These are phyloP conservation scores for Sinopyrophorus schimmeli DNA, from an alignment of 2,888 invertebrate genomes.

Conservation along the genomic window DNA sequence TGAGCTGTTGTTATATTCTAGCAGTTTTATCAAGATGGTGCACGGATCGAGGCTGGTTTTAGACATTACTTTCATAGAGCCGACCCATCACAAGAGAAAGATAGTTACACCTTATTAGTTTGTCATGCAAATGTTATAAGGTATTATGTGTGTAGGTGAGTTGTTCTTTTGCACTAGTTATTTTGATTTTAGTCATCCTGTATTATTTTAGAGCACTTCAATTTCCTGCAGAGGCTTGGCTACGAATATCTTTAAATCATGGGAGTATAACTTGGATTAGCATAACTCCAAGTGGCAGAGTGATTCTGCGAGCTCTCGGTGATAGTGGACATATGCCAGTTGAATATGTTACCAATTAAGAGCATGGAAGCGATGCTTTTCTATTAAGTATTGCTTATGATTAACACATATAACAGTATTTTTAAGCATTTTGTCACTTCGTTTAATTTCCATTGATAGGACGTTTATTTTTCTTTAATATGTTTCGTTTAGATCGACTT, in stretches of 20 bases:
- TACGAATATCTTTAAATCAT: slow-evolving; percentile 88
- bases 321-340: slow-evolving; percentile 93
- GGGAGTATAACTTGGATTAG: slow-evolving; percentile 92
- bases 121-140: slow-evolving; percentile 98
- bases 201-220: slow-evolving; percentile 97
- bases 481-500: too few relatives aligned
- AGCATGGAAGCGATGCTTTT: too few relatives aligned
- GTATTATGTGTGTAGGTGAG: slow-evolving; percentile 52
- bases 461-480: too few relatives aligned
- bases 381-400: too few relatives aligned
- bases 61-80: slow-evolving; percentile 92
- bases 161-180: too few relatives aligned
- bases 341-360: too few relatives aligned
- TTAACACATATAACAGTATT: too few relatives aligned
- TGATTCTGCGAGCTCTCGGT: slow-evolving; percentile 77
- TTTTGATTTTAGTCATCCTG: too few relatives aligned
- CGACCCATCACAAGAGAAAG: slow-evolving; percentile 73
- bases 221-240: slow-evolving; percentile 96
- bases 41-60: slow-evolving; percentile 95
- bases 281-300: slow-evolving; percentile 84
- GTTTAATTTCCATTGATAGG: too few relatives aligned
- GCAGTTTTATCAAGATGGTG: slow-evolving; percentile 93
- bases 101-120: slow-evolving; percentile 87
- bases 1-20: slow-evolving; percentile 54
- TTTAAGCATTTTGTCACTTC: too few relatives aligned